Evolutionary conservation across 2,113 vertebrate genomes (phyloP), one percentile per base, ranked within the genome.

Genomic region (Hippoglossus stenolepis): DNA sequence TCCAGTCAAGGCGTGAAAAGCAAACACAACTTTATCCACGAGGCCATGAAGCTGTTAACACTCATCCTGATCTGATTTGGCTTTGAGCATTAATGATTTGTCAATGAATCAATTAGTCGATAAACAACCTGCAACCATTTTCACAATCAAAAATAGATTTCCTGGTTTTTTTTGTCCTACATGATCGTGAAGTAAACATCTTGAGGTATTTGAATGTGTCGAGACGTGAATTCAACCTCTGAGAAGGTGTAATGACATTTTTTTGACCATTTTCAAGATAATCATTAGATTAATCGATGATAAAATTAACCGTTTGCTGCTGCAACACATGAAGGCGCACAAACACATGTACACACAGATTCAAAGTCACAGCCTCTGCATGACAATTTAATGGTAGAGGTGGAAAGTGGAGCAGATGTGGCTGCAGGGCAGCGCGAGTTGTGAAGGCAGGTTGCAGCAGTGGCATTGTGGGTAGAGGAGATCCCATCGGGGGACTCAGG

Each of bases 351-450:
- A 57, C 69, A 64, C 38, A 64, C 71, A 83, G 66, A 74, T 74
- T 66, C 68, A 58, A 60, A 49, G 82, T 51, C 18, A 18, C 47
- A 17, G 47, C 15, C 47, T 18, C 47, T 51, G 47, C 70, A 76
- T 68, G 87, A 70, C 79, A 67, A 78, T 88, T 81, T 82, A 81
- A 84, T 75, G 86, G 86, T 54, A 18, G 85, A 77, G 84, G 83
- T 81, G 70, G 90, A 89, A 51, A 51, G 47, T 51, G 47, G 90
- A 92, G 90, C 92, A 90, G 82, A 92, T 85, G 53, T 90, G 81
- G 88, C 92, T 90, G 65, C 77, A 65, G 92, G 91, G 91, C 87
- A 83, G 54, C 17, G 15, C 18, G 47, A 17, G 69, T 47, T 28
- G 67, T 56, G 79, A 35, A 89, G 83, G 75, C 89, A 78, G 74